A percentile compares a stretch with the other conserved stretches of the same genome.
These are phyloP conservation scores for Cephus pygmeus DNA, from an alignment of 2,888 invertebrate genomes.

Conservation along the genomic window DNA sequence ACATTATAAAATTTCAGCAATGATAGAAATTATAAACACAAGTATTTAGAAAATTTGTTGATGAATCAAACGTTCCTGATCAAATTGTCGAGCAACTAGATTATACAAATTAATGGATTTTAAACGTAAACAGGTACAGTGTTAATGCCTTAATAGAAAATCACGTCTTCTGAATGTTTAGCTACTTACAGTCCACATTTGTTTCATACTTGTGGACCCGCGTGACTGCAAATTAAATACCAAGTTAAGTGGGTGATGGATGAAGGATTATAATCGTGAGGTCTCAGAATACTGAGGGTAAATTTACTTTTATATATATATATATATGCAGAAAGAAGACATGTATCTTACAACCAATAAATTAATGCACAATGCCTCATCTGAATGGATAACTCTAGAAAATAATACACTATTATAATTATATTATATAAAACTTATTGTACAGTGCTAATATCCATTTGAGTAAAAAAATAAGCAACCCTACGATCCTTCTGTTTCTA, in stretches of 20 bases:
- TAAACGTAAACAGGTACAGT: neutral
- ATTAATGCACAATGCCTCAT: conserved; percentile 55
- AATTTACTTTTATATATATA: neutral
- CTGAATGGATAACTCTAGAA: conserved; percentile 33
- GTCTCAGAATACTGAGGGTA: neutral
- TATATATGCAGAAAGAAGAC: conserved; percentile 63
- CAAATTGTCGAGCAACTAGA: neutral
- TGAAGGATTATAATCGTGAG: neutral
- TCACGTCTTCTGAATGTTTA: too few species aligned
- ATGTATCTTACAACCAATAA: conserved; percentile 63
- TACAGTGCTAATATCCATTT: conserved; percentile 24
- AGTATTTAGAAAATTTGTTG: too few species aligned
- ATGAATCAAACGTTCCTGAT: neutral
- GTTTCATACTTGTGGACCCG: too few species aligned
- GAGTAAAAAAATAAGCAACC: conserved; percentile 51
- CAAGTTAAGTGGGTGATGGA: neutral
- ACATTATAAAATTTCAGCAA: neutral
- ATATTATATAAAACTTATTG: conserved; percentile 12
- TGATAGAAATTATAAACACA: neutral
- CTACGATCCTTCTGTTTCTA: conserved; percentile 26
- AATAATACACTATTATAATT: conserved; percentile 18
- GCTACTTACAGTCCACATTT: too few species aligned
- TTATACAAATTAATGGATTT: neutral
- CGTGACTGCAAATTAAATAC: too few species aligned
- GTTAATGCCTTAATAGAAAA: neutral